phyloP scores from a whole-genome alignment of 92 coral and sea anemone species.

The Actinernus sp. region DNA sequence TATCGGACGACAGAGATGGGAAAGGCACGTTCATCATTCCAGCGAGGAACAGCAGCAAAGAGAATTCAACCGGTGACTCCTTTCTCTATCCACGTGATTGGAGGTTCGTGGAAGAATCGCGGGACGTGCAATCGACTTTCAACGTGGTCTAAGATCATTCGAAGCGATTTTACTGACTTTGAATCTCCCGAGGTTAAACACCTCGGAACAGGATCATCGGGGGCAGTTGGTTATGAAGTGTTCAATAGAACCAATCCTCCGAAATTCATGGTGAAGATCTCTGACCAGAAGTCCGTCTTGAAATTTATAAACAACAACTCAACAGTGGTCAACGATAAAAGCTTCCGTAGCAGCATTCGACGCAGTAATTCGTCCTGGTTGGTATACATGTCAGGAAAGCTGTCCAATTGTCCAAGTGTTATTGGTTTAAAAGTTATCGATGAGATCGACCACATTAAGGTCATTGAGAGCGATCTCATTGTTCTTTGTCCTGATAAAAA shows the following conservation, averaged over 20 bases:
- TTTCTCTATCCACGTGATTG: slow-evolving; percentile 44
- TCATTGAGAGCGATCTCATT: slow-evolving; percentile 65
- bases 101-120: slow-evolving; percentile 55
- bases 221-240: slow-evolving; percentile 44
- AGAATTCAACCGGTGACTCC: slow-evolving; percentile 56
- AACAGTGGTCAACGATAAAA: slow-evolving; percentile 57
- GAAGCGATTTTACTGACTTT: slow-evolving; percentile 34
- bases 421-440: slow-evolving; percentile 62
- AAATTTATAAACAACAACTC: slow-evolving; percentile 39
- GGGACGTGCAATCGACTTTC: slow-evolving; percentile 56
- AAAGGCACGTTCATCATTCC: slow-evolving; percentile 9
- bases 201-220: slow-evolving; percentile 17
- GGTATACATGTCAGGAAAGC: slow-evolving; percentile 32
- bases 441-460: slow-evolving; percentile 57
- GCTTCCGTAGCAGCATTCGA: slow-evolving; percentile 53
- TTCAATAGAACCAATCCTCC: slow-evolving; percentile 42
- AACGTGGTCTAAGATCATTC: slow-evolving; percentile 45
- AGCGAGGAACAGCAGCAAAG: slow-evolving; percentile 4
- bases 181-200: slow-evolving; percentile 25
- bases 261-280: slow-evolving; percentile 28
- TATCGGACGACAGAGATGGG: slow-evolving; percentile 48
- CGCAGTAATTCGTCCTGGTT: slow-evolving; percentile 62
- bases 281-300: slow-evolving; percentile 51
- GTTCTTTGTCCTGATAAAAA: slow-evolving; percentile 61
- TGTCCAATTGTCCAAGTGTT: slow-evolving; percentile 68